Evolutionary conservation across 1,140 invertebrate genomes (phyloP).

Genomic region (Psilanteris sp.): DNA sequence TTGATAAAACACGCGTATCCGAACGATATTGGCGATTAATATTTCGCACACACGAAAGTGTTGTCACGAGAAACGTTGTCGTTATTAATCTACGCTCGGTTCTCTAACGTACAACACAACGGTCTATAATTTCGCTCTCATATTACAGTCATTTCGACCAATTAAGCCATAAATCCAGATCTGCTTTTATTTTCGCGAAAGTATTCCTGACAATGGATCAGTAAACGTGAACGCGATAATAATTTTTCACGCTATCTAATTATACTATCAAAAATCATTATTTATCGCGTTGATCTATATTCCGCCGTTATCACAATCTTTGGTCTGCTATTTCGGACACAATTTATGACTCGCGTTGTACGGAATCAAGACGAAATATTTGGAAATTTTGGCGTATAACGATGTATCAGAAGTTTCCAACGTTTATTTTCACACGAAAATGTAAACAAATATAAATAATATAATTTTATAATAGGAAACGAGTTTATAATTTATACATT

Average conservation of each 20-base stretch:
- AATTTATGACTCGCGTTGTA: conserved; percentile 23
- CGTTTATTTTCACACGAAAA: too few relatives aligned
- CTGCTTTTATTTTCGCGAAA: conserved; percentile 55
- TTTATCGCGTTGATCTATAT: conserved; percentile 50
- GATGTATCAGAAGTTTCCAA: too few relatives aligned
- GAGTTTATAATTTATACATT: too few relatives aligned
- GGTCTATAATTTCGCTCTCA: conserved; percentile 53
- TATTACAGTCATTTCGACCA: conserved; percentile 57
- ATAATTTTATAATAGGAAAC: too few relatives aligned
- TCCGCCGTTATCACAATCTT: conserved; percentile 35
- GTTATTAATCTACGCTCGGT: conserved; percentile 41
- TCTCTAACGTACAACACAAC: conserved; percentile 25
- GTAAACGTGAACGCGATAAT: conserved; percentile 46
- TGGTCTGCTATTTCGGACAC: conserved; percentile 15
- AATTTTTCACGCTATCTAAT: conserved; percentile 53
- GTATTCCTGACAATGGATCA: conserved; percentile 49
- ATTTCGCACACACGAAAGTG: conserved; percentile 39
- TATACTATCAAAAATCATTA: conserved; percentile 56
- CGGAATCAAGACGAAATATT: too few relatives aligned
- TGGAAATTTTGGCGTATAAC: too few relatives aligned
- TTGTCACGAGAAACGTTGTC: conserved; percentile 36
- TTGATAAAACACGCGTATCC: too few relatives aligned
- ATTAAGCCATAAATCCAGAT: conserved; percentile 61
- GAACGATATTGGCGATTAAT: conserved; percentile 1
- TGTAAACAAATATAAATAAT: too few relatives aligned